Base-by-base conservation (phyloP, 1,140 invertebrate species). In the Oscheius sp. region DNA sequence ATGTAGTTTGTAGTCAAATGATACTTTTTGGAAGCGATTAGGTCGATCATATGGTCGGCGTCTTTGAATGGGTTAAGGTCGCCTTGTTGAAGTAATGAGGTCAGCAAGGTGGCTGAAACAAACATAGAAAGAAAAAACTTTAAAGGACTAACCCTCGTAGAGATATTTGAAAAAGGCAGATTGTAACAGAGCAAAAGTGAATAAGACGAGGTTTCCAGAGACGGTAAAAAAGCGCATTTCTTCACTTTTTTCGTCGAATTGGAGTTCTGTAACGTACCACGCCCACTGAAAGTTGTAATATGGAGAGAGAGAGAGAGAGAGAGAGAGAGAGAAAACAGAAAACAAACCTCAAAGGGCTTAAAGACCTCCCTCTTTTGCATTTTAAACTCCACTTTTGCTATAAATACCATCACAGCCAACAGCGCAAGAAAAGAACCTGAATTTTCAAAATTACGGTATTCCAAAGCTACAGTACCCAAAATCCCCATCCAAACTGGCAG, bases 1-100 rank as follows among this genome's bases (percentile, higher is more conserved):
- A 71, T 71, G 46, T 71, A 71, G 46, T 71, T 71, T 26, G 69
- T 71, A 36, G 62, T 71, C 61, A 71, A 34, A 38, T 71, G 69
- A 52, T 71, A 71, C 26, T 71, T 38, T 46, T 35, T 46, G 2
- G 10, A 28, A 26, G 52, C 69, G 26, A 71, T 71, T 15, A 71
- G n/a, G 15, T 62, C 59, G n/a, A 71, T 71, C 69, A 71, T 71
- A 42, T 36, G 38, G 20, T 71, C 35, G 7, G 69, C 69, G 29
- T 63, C 58, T 15, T 29, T 29, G 28, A 71, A 64, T 32, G 69
- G 69, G 52, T 64, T 68, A 2, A 68, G 52, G 28, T 55, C 23
- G 15, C 49, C 49, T 15, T 55, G 49, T 4, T 55, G 49, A 26
- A 55, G 49, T 13, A 55, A 26, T 20, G 15, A 20, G 4, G 49